Percentiles rank a stretch among this genome's conserved stretches.
Conservation (phyloP, 2,797 vertebrate genomes). For the Myotis planiceps region DNA sequence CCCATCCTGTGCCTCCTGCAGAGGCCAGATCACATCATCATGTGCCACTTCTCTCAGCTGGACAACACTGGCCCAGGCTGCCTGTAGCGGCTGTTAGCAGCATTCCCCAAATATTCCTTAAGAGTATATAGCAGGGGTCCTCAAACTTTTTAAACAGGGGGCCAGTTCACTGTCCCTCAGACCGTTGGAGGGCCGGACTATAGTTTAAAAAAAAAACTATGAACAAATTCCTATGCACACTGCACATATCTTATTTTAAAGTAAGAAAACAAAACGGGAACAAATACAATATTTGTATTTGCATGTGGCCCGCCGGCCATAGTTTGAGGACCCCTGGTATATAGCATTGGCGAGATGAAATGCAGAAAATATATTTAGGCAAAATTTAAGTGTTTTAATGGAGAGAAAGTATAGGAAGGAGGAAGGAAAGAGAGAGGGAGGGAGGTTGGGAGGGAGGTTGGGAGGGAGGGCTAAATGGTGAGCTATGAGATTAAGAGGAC, state of each 20-base stretch:
- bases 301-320: too few relatives aligned
- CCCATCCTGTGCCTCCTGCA: neutral
- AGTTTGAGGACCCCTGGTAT: too few relatives aligned
- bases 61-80: neutral
- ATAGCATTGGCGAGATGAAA: neutral
- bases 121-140: fast-evolving
- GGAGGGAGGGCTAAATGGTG: neutral
- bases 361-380: neutral
- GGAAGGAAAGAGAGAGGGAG: neutral
- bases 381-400: neutral
- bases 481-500: neutral
- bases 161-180: too few relatives aligned
- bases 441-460: too few relatives aligned
- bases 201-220: too few relatives aligned
- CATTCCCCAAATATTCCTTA: neutral
- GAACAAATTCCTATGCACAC: too few relatives aligned
- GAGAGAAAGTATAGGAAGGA: neutral
- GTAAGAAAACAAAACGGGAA: too few relatives aligned
- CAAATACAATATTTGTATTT: too few relatives aligned
- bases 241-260: too few relatives aligned
- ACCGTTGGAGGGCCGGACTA: too few relatives aligned
- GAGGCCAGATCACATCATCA: neutral
- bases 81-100: fast-evolving
- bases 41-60: neutral
- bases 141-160: too few relatives aligned